Conservation (phyloP, 2,113 vertebrate species). For the Neoarius graeffei region DNA sequence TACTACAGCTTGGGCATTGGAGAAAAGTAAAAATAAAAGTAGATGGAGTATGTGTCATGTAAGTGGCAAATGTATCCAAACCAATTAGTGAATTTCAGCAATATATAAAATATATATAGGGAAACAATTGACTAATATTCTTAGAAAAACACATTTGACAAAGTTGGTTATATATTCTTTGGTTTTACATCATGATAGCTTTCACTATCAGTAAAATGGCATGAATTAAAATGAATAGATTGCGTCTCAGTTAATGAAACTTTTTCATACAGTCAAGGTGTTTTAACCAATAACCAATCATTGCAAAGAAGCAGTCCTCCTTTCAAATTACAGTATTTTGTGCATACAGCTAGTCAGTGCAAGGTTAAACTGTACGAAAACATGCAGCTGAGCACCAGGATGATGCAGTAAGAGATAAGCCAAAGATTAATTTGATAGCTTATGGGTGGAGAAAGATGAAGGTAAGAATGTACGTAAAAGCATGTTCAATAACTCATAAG, state of each 20-base stretch:
- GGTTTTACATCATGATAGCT: background rate
- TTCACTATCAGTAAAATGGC: background rate
- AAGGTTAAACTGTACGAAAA: background rate
- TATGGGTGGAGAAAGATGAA: background rate
- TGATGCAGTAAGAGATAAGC: no score
- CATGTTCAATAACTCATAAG: background rate
- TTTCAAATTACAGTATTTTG: background rate
- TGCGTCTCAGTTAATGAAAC: background rate
- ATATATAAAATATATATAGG: background rate
- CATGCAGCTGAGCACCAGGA: background rate
- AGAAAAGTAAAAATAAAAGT: constrained; percentile 29
- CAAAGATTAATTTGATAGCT: background rate
- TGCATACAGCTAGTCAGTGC: background rate
- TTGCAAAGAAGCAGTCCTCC: background rate
- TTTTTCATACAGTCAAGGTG: background rate
- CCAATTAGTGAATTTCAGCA: background rate
- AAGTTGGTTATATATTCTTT: background rate
- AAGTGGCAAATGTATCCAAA: constrained; percentile 32
- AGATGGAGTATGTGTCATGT: constrained; percentile 4
- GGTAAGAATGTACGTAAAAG: background rate
- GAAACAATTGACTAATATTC: background rate
- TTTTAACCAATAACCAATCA: background rate
- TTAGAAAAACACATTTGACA: background rate
- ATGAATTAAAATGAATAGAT: background rate
- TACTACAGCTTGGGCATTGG: constrained; percentile 38